Evolutionary conservation across 2,888 invertebrate genomes (phyloP).

Genomic region (Cryptocheilus praepositus): DNA sequence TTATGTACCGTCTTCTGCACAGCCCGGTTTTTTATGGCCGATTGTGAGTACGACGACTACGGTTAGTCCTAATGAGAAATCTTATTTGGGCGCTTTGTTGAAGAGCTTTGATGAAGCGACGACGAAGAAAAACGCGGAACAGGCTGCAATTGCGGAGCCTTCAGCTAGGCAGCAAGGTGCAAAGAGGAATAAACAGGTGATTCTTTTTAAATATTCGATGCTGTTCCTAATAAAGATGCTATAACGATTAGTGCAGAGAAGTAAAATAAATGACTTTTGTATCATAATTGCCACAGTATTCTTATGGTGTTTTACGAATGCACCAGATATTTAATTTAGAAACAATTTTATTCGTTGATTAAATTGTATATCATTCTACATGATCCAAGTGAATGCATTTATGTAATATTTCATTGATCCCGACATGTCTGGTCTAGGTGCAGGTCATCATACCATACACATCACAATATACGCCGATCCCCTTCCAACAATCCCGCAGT

Average conservation of each 20-base stretch:
- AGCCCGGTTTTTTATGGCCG: neutral
- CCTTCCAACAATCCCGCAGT: conserved; percentile 73
- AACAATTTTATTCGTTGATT: no score
- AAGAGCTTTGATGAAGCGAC: neutral
- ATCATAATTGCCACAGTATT: no score
- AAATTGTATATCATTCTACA: no score
- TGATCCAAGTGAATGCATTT: neutral
- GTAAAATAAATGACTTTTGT: no score
- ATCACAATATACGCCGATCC: conserved; percentile 78
- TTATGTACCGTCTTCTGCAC: neutral
- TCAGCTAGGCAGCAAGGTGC: conserved; percentile 42
- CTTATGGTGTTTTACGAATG: no score
- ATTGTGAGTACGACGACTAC: conserved; percentile 3
- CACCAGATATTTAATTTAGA: no score
- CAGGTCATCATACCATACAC: conserved; percentile 91
- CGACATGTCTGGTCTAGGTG: conserved; percentile 71
- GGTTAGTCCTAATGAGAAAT: neutral
- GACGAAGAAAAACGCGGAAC: no score
- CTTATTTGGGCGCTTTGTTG: neutral
- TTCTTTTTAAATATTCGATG: no score
- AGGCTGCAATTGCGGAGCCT: neutral
- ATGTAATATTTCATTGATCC: neutral
- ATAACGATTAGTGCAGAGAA: no score
- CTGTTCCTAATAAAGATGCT: no score
- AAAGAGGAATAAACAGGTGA: conserved; percentile 66